Conservation (phyloP, 2,113 vertebrate species). For the Oostethus manadensis region DNA sequence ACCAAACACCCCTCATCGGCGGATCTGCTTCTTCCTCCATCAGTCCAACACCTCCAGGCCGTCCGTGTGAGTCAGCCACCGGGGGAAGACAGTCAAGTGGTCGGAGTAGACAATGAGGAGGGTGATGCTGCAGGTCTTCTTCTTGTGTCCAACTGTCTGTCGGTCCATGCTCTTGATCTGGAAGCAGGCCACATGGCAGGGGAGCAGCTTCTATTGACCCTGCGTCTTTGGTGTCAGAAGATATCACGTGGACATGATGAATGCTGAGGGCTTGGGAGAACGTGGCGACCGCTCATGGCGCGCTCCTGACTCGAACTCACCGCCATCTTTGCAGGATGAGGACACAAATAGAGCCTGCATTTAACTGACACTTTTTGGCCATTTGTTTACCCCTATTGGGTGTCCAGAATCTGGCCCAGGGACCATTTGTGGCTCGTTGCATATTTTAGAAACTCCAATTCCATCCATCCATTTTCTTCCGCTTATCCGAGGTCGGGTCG, state of each 20-base stretch:
- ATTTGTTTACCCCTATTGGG: too few relatives aligned
- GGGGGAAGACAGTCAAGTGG: slow-evolving; percentile 12
- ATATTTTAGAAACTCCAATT: too few relatives aligned
- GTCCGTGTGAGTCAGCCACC: slow-evolving; percentile 20
- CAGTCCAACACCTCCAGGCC: slow-evolving; percentile 11
- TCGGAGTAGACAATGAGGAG: slow-evolving; percentile 28
- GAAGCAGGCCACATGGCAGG: slow-evolving; percentile 33
- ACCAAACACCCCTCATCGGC: slow-evolving; percentile 12
- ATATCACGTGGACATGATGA: slow-evolving; percentile 8
- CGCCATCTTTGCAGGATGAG: too few relatives aligned
- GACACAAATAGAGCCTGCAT: neutral
- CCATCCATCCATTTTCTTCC: too few relatives aligned
- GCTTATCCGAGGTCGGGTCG: too few relatives aligned
- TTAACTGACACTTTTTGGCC: too few relatives aligned
- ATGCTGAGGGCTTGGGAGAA: neutral
- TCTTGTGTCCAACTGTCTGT: slow-evolving; percentile 28
- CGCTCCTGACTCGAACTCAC: neutral
- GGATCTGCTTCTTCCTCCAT: slow-evolving; percentile 20
- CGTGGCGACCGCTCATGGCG: neutral
- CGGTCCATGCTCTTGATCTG: slow-evolving; percentile 42
- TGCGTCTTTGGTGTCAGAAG: slow-evolving; percentile 13
- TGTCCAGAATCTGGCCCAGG: too few relatives aligned
- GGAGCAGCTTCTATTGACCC: slow-evolving; percentile 9
- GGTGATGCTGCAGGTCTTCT: slow-evolving; percentile 23
- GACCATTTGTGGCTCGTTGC: too few relatives aligned